Percentiles rank a stretch among this genome's conserved stretches.
Evolutionary conservation across 2,888 invertebrate genomes (phyloP).

Genomic region (Aphrophora alni): DNA sequence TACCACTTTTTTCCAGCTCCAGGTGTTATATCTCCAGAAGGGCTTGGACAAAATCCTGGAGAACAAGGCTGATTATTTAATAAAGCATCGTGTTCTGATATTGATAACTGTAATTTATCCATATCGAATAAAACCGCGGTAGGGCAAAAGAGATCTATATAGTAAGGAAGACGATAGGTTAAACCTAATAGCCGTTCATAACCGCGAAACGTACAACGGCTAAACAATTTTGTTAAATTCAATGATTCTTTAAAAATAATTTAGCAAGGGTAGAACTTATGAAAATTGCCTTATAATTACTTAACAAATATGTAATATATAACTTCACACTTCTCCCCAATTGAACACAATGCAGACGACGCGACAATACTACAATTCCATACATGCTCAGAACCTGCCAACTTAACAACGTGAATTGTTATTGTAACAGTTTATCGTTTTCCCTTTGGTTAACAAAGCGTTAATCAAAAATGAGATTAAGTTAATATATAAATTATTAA

Average conservation of each 20-base stretch:
- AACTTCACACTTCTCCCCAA: background rate
- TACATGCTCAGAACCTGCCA: background rate
- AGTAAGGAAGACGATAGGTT: background rate
- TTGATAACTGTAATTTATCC: background rate
- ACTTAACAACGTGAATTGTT: background rate
- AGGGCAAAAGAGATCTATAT: background rate
- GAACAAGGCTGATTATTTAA: background rate
- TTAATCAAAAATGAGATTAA: no score
- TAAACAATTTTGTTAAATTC: no score
- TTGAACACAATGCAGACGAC: background rate
- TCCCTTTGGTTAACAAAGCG: no score
- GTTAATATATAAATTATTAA: no score
- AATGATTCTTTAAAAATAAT: background rate
- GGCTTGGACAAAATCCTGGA: background rate
- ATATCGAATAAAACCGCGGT: background rate
- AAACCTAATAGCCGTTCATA: background rate
- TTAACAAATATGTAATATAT: background rate
- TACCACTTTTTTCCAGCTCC: background rate
- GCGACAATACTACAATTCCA: background rate
- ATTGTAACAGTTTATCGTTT: no score
- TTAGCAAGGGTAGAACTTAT: no score
- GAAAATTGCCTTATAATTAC: background rate
- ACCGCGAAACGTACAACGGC: background rate
- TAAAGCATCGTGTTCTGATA: background rate
- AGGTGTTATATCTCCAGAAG: background rate